phyloP scores from a whole-genome alignment of 2,797 vertebrate species.

The Ctenochaetus hawaiiensis region DNA sequence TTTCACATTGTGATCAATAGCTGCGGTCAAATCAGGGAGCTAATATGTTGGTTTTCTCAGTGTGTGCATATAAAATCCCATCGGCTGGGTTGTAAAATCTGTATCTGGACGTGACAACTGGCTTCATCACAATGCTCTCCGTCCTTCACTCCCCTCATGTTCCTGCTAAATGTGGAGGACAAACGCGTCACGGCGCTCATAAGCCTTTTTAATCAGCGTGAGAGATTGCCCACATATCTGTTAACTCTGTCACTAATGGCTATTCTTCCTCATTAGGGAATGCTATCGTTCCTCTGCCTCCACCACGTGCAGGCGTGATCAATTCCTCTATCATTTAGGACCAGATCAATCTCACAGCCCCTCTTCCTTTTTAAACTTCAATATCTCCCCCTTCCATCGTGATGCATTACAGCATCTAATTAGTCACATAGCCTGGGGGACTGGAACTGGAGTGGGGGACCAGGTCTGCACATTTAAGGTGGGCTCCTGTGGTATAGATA shows the following conservation, averaged over 20 bases:
- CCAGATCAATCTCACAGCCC: slow-evolving; percentile 74
- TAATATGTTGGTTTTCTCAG: slow-evolving; percentile 12
- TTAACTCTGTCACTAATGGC: slow-evolving; percentile 77
- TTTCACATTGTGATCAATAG: neutral
- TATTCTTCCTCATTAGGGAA: slow-evolving; percentile 79
- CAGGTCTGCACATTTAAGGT: slow-evolving; percentile 50
- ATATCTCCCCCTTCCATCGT: slow-evolving; percentile 65
- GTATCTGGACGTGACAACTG: slow-evolving; percentile 10
- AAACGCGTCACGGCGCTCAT: slow-evolving; percentile 65
- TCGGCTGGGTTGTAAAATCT: neutral
- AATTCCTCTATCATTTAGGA: slow-evolving; percentile 77
- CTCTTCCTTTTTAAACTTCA: slow-evolving; percentile 66
- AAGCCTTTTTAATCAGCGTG: slow-evolving; percentile 80
- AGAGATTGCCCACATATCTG: slow-evolving; percentile 74
- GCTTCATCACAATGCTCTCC: slow-evolving; percentile 13
- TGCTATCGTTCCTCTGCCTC: slow-evolving; percentile 56
- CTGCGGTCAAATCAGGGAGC: neutral
- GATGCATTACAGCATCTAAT: slow-evolving; percentile 73
- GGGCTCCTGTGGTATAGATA: slow-evolving; percentile 37
- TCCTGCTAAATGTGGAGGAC: slow-evolving; percentile 59
- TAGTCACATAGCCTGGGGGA: slow-evolving; percentile 56
- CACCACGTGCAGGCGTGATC: slow-evolving; percentile 67
- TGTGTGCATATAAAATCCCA: slow-evolving; percentile 2
- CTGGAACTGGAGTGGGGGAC: slow-evolving; percentile 36
- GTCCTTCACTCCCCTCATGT: slow-evolving; percentile 8